A percentile compares a stretch with the other conserved stretches of the same genome.
These are phyloP conservation scores for Ptychadena robeensis DNA, from an alignment of 2,797 vertebrate genomes.

Conservation along the genomic window DNA sequence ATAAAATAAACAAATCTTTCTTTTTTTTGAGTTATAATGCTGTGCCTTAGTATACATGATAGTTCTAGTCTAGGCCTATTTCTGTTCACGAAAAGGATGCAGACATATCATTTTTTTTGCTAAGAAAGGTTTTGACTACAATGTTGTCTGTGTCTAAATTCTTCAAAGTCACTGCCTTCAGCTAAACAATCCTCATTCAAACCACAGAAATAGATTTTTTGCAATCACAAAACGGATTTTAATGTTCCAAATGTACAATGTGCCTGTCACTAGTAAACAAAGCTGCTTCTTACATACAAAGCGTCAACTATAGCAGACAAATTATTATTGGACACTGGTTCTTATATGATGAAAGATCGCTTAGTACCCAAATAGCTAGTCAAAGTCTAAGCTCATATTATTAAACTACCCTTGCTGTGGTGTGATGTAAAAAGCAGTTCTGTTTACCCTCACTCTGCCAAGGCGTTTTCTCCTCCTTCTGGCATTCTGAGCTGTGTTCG, in stretches of 20 bases:
- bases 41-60: background rate
- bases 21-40: too few relatives aligned
- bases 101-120: background rate
- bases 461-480: too few relatives aligned
- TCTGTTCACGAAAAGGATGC: background rate
- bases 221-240: background rate
- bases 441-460: too few relatives aligned
- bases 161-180: background rate
- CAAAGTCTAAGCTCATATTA: too few relatives aligned
- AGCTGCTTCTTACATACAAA: background rate
- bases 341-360: background rate
- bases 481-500: too few relatives aligned
- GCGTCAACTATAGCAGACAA: background rate
- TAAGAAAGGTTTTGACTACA: background rate
- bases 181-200: background rate
- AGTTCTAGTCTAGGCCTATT: too few relatives aligned
- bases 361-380: background rate
- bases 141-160: background rate
- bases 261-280: background rate
- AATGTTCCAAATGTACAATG: background rate
- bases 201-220: background rate
- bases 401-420: too few relatives aligned
- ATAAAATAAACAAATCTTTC: too few relatives aligned
- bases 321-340: background rate
- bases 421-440: too few relatives aligned